Conservation (phyloP, 2,113 vertebrate species). For the Burhinus bistriatus region DNA sequence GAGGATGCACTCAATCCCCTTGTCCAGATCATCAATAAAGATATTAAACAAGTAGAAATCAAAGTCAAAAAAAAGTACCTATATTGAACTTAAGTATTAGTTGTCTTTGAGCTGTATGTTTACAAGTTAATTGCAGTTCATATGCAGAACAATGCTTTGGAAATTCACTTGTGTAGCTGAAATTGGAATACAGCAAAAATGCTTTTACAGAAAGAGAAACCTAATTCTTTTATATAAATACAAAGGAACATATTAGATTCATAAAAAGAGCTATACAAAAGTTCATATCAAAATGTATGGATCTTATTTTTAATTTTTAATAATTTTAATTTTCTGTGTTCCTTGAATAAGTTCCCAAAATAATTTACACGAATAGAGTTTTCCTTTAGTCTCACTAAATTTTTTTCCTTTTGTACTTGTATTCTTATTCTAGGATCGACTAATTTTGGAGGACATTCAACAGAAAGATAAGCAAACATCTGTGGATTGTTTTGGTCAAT, state of each 20-base stretch:
- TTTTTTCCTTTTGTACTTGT: not conserved
- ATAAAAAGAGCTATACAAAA: not conserved
- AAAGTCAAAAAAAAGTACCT: not conserved
- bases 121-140: not conserved
- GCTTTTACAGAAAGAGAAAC: not conserved
- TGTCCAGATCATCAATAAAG: too few relatives aligned
- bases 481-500: not conserved
- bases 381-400: not conserved
- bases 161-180: not conserved
- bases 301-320: not conserved
- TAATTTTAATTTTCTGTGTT: not conserved
- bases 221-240: not conserved
- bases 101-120: not conserved
- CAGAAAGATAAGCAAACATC: not conserved
- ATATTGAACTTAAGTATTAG: not conserved
- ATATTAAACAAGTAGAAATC: not conserved
- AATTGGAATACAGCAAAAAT: not conserved
- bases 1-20: too few relatives aligned
- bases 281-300: not conserved
- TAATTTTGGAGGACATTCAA: not conserved
- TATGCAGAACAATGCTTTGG: not conserved
- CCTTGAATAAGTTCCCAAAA: not conserved
- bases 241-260: not conserved
- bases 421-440: slow-evolving; percentile 43
- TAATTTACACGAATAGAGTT: not conserved